Evolutionary conservation across 2,888 invertebrate species (phyloP).

Genomic region (Pedicia rivosa): DNA sequence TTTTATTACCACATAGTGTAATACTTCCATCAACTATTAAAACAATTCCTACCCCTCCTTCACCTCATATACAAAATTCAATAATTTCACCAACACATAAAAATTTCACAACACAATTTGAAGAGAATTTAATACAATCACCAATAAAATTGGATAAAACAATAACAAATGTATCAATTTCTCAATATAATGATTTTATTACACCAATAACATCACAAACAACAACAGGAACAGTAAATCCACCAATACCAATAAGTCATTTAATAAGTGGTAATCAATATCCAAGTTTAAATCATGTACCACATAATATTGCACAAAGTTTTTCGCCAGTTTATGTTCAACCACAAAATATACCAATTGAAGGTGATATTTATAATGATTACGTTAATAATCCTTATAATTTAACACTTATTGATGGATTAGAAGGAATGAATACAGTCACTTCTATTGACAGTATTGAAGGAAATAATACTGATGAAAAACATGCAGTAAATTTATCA

Average conservation of each 20-base stretch:
- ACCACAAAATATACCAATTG: constrained; percentile 11
- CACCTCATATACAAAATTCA: constrained; percentile 8
- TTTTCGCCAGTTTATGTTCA: constrained; percentile 22
- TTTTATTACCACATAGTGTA: too few species aligned
- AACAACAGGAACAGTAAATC: constrained; percentile 8
- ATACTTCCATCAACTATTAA: too few species aligned
- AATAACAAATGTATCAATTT: neutral
- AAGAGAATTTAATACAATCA: too few species aligned
- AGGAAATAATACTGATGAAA: constrained; percentile 9
- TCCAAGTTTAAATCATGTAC: constrained; percentile 22
- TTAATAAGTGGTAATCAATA: constrained; percentile 22
- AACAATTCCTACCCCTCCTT: constrained; percentile 13
- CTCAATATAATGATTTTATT: neutral
- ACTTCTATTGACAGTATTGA: constrained; percentile 31
- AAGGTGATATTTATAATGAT: constrained; percentile 26
- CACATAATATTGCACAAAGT: constrained; percentile 25
- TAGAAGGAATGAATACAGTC: constrained; percentile 32
- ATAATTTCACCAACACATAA: constrained; percentile 10
- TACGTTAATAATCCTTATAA: constrained; percentile 30
- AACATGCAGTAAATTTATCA: constrained; percentile 11
- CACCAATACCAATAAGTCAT: constrained; percentile 25
- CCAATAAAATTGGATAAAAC: too few species aligned
- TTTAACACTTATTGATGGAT: constrained; percentile 29
- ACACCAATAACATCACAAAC: neutral
- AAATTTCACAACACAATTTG: too few species aligned